A percentile compares a stretch with the other conserved stretches of the same genome.
phyloP scores from a whole-genome alignment of 2,797 vertebrate species.

The Lophotriccus pileatus region DNA sequence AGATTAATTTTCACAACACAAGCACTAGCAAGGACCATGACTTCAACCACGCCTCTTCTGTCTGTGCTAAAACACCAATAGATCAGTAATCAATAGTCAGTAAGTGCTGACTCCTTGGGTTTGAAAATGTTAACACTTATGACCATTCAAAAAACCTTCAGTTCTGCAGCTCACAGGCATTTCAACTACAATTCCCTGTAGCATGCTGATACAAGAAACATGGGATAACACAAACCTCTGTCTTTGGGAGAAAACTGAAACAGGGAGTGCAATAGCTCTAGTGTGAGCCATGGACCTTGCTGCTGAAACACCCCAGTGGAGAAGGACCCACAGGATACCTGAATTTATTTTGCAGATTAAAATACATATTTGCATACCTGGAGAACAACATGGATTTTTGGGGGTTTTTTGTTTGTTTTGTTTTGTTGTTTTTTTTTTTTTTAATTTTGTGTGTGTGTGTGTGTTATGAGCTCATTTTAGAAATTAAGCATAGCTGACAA shows the following conservation, averaged over 20 bases:
- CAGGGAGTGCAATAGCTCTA: background rate
- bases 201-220: background rate
- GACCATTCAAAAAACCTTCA: background rate
- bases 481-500: background rate
- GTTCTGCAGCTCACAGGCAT: background rate
- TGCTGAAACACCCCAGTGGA: background rate
- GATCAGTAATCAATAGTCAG: background rate
- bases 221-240: background rate
- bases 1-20: background rate
- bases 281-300: fast-evolving
- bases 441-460: too few relatives aligned
- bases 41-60: background rate
- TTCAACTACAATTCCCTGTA: background rate
- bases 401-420: background rate
- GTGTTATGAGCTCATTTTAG: background rate
- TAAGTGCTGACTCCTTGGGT: background rate
- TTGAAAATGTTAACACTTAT: background rate
- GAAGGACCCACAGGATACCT: background rate
- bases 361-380: background rate
- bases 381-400: background rate
- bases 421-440: too few relatives aligned
- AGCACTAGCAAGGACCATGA: background rate
- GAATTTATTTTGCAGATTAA: background rate
- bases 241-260: background rate
- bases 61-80: background rate